phyloP scores from a whole-genome alignment of 1,140 invertebrate species.

The Caerostris darwini region DNA sequence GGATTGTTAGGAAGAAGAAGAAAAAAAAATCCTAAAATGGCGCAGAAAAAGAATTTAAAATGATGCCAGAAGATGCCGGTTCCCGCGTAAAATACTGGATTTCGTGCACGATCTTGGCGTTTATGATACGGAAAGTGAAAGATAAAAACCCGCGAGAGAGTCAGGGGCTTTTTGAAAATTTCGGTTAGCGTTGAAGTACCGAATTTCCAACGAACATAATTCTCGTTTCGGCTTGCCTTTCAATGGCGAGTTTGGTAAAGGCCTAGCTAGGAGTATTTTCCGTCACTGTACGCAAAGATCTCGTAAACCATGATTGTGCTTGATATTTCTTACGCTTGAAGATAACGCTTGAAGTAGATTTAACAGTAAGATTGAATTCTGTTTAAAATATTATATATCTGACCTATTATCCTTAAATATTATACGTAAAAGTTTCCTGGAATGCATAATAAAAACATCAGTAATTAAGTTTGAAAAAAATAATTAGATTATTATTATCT shows the following conservation, averaged over 20 bases:
- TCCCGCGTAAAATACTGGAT: conserved; percentile 57
- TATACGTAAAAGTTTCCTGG: no score
- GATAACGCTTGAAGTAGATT: no score
- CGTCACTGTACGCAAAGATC: not conserved
- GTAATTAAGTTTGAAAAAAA: no score
- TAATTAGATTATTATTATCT: no score
- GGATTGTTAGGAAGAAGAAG: not conserved
- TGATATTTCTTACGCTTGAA: not conserved
- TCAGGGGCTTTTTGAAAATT: conserved; percentile 11
- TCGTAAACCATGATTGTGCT: not conserved
- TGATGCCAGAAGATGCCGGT: conserved; percentile 12
- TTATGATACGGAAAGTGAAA: conserved; percentile 68
- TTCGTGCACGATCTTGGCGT: conserved; percentile 65
- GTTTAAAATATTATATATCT: no score
- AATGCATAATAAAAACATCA: no score
- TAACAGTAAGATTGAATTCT: no score
- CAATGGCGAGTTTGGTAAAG: not conserved
- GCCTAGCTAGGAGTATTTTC: not conserved
- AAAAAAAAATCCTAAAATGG: no score
- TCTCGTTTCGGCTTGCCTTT: not conserved
- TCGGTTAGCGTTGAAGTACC: not conserved
- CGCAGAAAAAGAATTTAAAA: no score
- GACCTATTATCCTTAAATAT: no score
- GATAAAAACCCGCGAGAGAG: conserved; percentile 23
- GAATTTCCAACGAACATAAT: not conserved